Evolutionary conservation across 2,797 vertebrate species (phyloP), one percentile per base, ranked within the genome.

Genomic region (Rousettus madagascariensis): DNA sequence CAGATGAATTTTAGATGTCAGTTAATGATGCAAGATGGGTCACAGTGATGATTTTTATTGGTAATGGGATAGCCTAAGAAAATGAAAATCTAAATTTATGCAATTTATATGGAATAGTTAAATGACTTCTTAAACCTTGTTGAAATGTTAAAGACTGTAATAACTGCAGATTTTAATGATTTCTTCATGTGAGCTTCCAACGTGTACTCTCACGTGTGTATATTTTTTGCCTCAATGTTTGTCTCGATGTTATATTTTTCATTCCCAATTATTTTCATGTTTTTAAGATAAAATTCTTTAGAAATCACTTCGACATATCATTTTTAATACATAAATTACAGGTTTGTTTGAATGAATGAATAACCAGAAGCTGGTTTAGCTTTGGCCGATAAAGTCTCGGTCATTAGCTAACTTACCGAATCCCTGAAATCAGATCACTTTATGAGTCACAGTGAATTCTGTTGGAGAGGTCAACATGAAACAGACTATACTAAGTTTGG

Each of bases 1-100:
- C 46, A 96, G 85, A 96, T 86, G 72, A 86, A 93, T 72, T 94
- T 96, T 95, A 94, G 63, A 88, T 91, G 74, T 94, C 93, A 96
- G 90, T 91, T 97, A 96, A 97, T 92, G 82, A 95, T 93, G 87
- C 90, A 97, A 91, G 87, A 89, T 90, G 53, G 41, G 86, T 92
- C 92, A 94, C 91, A 88, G 36, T 80, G 85, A 86, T 95, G 77
- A 92, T 71, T 97, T 97, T 97, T 96, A 97, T 95, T 96, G 28
- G 77, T 86, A 96, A 93, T 95, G 36, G 33, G 59, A 94, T 91
- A 95, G 85, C 85, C 69, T 95, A 94, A 95, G 95, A 96, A 97
- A 97, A 96, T 92, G 71, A 86, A 96, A 94, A 79, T 90, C 75
- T 93, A 79, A 96, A 90, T 74, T 74, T 93, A 79, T 66, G 30